Base-by-base conservation (phyloP, 2,888 invertebrate genomes). In the Lasioglossum villosulum region DNA sequence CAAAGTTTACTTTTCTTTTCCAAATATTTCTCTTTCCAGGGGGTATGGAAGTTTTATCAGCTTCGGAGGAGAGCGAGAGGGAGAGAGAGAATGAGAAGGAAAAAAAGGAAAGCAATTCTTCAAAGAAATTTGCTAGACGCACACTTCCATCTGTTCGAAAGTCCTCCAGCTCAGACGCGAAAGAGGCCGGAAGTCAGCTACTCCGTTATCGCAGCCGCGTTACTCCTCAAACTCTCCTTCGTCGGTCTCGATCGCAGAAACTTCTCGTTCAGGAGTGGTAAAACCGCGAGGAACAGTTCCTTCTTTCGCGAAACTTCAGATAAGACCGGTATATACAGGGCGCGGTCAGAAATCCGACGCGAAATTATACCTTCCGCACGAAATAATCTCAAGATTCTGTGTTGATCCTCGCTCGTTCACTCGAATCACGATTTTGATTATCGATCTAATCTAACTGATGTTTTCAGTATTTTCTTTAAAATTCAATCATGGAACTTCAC, bases 261-360 rank as follows among this genome's bases (percentile, higher is more conserved):
- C 71, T 84, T 84, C 63, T 34, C 56, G 56, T 63, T 84, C 77
- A 14, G 48, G 16, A 72, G 78, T 78, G 78, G 87, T 80, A 76
- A 87, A 87, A 81, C 84, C 87, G 42, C 76, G 68, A 68, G 59
- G 75, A 84, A 77, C 79, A 82, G 84, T 78, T 84, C 72, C 77
- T 74, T 78, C 86, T 52, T 78, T 70, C 76, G 56, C 63, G 80
- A 52, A 88, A 79, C 76, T 82, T 77, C 37, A 63, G 81, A 76
- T 75, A 80, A 81, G 87, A 85, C 80, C 80, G 77, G 74, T 48
- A 74, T 81, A 72, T 77, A 79, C 14, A 27, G 23, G 56, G 56
- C n/a, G 42, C 27, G 27, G 37, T 39, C 48, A 52, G 74, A 74
- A 84, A 70, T 68, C 48, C 74, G n/a, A 19, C 37, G 45, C 48